phyloP scores from a whole-genome alignment of 2,888 invertebrate genomes.

The Linnaemya tessellans region DNA sequence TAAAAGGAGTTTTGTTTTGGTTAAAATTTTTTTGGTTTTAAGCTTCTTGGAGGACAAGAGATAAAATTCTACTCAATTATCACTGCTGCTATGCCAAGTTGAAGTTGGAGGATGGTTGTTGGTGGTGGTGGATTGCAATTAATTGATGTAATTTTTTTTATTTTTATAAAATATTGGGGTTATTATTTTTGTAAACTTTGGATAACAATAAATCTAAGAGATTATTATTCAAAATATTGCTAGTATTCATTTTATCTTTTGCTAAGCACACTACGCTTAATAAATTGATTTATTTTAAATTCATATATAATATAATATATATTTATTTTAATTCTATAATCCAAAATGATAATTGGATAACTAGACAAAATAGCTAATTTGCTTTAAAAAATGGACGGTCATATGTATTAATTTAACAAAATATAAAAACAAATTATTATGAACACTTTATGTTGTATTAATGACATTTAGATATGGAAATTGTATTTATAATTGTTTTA shows the following conservation, averaged over 20 bases:
- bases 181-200: conserved; percentile 24
- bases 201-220: conserved; percentile 38
- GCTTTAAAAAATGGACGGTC: neutral
- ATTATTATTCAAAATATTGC: conserved; percentile 14
- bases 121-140: conserved; percentile 44
- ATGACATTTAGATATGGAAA: conserved; percentile 54
- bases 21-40: conserved; percentile 43
- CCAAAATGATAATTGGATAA: neutral
- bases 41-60: conserved; percentile 47
- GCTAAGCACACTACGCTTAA: neutral
- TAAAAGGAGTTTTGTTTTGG: no score
- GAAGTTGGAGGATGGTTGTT: conserved; percentile 42
- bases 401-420: conserved; percentile 6
- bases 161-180: conserved; percentile 9
- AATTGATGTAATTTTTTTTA: conserved; percentile 21
- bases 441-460: conserved; percentile 37
- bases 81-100: conserved; percentile 72
- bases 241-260: conserved; percentile 6
- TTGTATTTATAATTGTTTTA: conserved; percentile 38
- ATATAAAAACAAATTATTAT: conserved; percentile 14
- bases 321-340: conserved; percentile 21
- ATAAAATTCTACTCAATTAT: conserved; percentile 71
- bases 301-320: neutral
- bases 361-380: neutral
- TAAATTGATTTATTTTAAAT: neutral